These are phyloP conservation scores for Gonatopus flavifemur DNA, from an alignment of 1,140 invertebrate genomes.

Conservation along the genomic window DNA sequence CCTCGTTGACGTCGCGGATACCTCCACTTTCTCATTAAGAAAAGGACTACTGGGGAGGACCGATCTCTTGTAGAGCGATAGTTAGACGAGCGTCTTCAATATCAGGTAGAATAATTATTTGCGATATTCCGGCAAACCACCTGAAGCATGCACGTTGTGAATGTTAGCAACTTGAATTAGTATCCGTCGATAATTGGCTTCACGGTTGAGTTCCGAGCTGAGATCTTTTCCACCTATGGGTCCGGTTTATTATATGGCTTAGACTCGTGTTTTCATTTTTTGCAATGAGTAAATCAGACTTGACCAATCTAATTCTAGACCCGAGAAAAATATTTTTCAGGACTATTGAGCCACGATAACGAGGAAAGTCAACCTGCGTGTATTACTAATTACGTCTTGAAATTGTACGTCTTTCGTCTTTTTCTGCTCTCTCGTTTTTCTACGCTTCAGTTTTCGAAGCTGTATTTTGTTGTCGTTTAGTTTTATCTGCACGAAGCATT, in stretches of 20 bases:
- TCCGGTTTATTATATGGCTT: neutral
- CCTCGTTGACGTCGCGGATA: conserved; percentile 12
- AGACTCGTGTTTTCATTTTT: too few species aligned
- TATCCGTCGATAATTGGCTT: conserved; percentile 27
- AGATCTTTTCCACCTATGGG: conserved; percentile 3
- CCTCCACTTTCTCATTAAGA: conserved; percentile 40
- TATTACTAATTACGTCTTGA: too few species aligned
- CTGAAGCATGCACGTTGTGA: neutral
- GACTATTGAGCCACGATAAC: too few species aligned
- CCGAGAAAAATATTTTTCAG: too few species aligned
- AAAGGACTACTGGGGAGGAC: neutral
- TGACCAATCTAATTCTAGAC: too few species aligned
- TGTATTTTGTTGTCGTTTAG: too few species aligned
- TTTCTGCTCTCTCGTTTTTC: too few species aligned
- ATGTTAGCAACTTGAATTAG: conserved; percentile 6
- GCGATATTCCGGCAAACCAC: conserved; percentile 25
- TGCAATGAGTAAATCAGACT: too few species aligned
- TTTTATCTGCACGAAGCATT: too few species aligned
- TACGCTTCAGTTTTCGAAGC: too few species aligned
- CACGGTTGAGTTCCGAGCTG: conserved; percentile 9
- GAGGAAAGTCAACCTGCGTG: too few species aligned
- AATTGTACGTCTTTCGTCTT: too few species aligned
- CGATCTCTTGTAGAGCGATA: neutral
- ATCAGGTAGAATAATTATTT: conserved; percentile 24
- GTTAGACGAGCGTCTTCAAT: neutral